These are phyloP conservation scores for Phoeniculus purpureus DNA, from an alignment of 2,797 vertebrate species.

Conservation along the genomic window DNA sequence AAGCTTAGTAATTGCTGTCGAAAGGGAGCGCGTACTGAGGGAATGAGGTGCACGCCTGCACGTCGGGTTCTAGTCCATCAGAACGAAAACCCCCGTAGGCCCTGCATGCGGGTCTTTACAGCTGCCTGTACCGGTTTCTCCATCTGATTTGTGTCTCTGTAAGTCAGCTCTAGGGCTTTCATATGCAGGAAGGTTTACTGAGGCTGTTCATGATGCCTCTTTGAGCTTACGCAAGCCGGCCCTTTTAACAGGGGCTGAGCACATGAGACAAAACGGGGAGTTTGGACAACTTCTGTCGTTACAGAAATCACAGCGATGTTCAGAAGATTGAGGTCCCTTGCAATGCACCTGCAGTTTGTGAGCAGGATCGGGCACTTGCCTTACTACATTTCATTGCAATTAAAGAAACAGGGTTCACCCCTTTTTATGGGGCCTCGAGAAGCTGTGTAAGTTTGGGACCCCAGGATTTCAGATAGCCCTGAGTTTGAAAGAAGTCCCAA, in stretches of 20 bases:
- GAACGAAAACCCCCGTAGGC: neutral
- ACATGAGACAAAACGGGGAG: neutral
- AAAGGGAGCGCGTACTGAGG: conserved; percentile 10
- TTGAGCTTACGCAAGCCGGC: neutral
- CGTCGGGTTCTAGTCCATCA: neutral
- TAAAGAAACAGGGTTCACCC: neutral
- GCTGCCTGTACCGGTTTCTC: neutral
- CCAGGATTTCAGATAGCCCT: neutral
- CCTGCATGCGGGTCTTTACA: neutral
- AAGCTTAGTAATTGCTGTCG: conserved; percentile 24
- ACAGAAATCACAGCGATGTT: neutral
- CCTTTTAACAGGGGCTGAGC: neutral
- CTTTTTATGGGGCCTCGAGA: neutral
- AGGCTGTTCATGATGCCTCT: neutral
- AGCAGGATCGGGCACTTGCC: neutral
- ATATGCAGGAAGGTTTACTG: neutral
- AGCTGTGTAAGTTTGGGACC: neutral
- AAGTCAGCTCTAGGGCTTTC: neutral
- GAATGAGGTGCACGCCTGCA: neutral
- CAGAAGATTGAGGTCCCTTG: neutral
- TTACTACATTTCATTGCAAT: neutral
- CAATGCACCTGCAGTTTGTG: neutral
- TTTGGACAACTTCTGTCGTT: neutral
- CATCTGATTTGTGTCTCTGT: neutral
- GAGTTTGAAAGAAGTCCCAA: neutral